Conservation (phyloP, 2,113 vertebrate species). For the Melanostigma gelatinosum region DNA sequence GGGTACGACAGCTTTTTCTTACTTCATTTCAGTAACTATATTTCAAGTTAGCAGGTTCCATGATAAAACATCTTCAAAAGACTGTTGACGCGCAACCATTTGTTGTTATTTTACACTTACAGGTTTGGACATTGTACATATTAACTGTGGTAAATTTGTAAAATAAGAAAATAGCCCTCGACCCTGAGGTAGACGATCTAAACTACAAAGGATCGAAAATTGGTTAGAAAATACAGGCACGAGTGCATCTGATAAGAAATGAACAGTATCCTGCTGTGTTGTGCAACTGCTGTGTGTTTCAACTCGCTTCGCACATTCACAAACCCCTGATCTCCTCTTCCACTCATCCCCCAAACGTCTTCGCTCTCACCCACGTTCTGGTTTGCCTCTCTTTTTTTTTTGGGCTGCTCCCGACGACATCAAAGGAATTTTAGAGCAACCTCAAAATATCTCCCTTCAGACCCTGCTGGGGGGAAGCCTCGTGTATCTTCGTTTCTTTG, state of each 20-base stretch:
- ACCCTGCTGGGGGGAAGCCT: slow-evolving; percentile 41
- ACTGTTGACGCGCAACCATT: background rate
- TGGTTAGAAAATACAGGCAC: background rate
- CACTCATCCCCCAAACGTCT: slow-evolving; percentile 22
- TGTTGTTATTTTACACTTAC: background rate
- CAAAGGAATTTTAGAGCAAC: slow-evolving; percentile 71
- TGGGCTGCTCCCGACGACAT: slow-evolving; percentile 53
- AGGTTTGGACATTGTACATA: slow-evolving; percentile 1
- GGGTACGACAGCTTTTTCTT: background rate
- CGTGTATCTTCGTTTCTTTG: slow-evolving; percentile 45
- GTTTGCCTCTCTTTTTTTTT: slow-evolving; percentile 34
- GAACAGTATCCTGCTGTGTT: slow-evolving; percentile 29
- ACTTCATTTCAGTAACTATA: background rate
- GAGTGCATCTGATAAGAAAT: slow-evolving; percentile 1
- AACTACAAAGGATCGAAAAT: background rate
- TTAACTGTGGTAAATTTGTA: background rate
- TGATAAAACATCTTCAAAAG: background rate
- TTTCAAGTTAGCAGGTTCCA: background rate
- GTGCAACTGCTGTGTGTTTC: slow-evolving; percentile 19
- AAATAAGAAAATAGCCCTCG: background rate
- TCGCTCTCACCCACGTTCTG: slow-evolving; percentile 3
- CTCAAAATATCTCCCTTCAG: slow-evolving; percentile 71
- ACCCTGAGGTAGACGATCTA: background rate
- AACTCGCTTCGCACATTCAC: slow-evolving; percentile 32
- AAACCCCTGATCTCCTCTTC: slow-evolving; percentile 31